Evolutionary conservation across 2,888 invertebrate species (phyloP).

Genomic region (Limenitis camilla): DNA sequence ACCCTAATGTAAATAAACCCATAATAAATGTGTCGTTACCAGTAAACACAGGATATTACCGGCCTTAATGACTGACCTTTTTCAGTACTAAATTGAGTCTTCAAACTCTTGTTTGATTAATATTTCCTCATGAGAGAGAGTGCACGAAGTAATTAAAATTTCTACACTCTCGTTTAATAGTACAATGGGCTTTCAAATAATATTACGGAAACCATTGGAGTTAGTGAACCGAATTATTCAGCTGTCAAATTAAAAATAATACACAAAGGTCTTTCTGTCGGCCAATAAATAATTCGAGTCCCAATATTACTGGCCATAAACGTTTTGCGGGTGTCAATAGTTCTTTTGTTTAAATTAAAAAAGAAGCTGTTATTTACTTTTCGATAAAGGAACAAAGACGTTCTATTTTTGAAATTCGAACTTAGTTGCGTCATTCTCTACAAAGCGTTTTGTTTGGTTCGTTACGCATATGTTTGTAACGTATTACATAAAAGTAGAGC

Average conservation of each 20-base stretch:
- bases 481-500: constrained; percentile 10
- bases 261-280: constrained; percentile 15
- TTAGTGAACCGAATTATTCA: constrained; percentile 12
- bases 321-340: constrained; percentile 27
- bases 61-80: constrained; percentile 13
- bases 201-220: constrained; percentile 1
- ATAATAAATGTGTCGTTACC: constrained; percentile 15
- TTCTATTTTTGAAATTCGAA: constrained; percentile 58
- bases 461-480: constrained; percentile 39
- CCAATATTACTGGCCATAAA: constrained; percentile 28
- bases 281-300: constrained; percentile 21
- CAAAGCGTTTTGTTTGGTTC: constrained; percentile 49
- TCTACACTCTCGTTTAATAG: not conserved
- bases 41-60: constrained; percentile 18
- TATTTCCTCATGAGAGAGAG: constrained; percentile 9
- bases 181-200: not conserved
- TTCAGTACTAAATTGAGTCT: constrained; percentile 34
- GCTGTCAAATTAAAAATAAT: constrained; percentile 20
- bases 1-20: constrained; percentile 8
- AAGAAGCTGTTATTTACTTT: constrained; percentile 36
- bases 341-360: constrained; percentile 30
- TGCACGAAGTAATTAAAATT: constrained; percentile 2
- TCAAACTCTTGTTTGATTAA: constrained; percentile 23
- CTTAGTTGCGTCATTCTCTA: constrained; percentile 52
- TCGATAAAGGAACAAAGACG: constrained; percentile 51